Conservation (phyloP, 2,797 vertebrate species). For the Sebastes ruberrimus region DNA sequence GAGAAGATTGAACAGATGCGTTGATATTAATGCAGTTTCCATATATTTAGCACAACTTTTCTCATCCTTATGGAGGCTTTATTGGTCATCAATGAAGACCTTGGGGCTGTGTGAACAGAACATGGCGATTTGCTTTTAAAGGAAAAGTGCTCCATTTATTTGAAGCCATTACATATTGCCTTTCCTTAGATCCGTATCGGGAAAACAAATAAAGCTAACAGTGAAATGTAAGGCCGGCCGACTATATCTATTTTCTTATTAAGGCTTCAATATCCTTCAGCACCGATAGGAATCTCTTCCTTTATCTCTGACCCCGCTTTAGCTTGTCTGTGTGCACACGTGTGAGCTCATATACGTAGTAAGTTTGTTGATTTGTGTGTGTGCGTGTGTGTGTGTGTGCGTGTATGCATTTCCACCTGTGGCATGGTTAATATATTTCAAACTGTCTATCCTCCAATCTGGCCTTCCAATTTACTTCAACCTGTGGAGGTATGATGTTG, state of each 20-base stretch:
- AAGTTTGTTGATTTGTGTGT: slow-evolving; percentile 28
- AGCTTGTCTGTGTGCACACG: slow-evolving; percentile 49
- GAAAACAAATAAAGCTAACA: slow-evolving; percentile 81
- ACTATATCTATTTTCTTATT: slow-evolving; percentile 81
- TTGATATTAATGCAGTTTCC: neutral
- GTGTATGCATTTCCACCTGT: slow-evolving; percentile 46
- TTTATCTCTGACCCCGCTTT: slow-evolving; percentile 77
- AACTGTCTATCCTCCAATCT: slow-evolving; percentile 20
- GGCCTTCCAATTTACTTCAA: slow-evolving; percentile 22
- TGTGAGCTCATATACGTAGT: slow-evolving; percentile 12
- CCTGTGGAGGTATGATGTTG: neutral
- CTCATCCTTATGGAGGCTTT: neutral
- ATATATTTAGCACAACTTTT: neutral
- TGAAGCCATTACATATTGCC: slow-evolving; percentile 71
- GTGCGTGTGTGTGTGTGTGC: slow-evolving; percentile 19
- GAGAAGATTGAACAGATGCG: neutral
- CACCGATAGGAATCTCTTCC: slow-evolving; percentile 72
- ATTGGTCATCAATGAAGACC: slow-evolving; percentile 2
- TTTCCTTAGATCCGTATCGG: slow-evolving; percentile 75
- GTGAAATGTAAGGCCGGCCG: slow-evolving; percentile 69
- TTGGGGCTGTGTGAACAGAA: slow-evolving; percentile 3
- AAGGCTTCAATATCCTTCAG: slow-evolving; percentile 83
- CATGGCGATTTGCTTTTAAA: slow-evolving; percentile 49
- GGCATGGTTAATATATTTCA: slow-evolving; percentile 51
- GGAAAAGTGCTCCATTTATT: slow-evolving; percentile 65